Evolutionary conservation across 1,140 invertebrate genomes (phyloP), one percentile per base, ranked within the genome.

Genomic region (Papilio machaon): DNA sequence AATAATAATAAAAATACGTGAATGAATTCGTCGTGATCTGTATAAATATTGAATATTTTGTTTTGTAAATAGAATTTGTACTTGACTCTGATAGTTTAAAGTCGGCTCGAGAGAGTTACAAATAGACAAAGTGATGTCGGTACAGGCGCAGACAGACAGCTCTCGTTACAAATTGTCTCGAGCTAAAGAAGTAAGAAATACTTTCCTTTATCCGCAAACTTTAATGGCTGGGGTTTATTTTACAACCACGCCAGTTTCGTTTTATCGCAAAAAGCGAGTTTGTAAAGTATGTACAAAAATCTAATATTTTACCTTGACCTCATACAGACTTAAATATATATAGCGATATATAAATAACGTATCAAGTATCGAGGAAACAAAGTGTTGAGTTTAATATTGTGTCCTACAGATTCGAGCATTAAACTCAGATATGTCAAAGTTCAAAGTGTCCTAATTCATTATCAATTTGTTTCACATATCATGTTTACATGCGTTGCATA

Each of bases 51-150:
- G 80, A 81, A 81, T 84, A 83, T 82, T 88, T 83, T 82, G 60
- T 86, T 78, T 88, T 91, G 88, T 91, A 91, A 90, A 91, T 93
- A 91, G 85, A 87, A 85, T 92, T 91, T 91, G 89, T 91, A 91
- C 87, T 82, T 79, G 30, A 83, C 82, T 80, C 90, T 82, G 85
- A 83, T 87, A 79, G 77, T 82, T 86, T 86, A 87, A 89, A 85
- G 81, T 86, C 38, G 77, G 77, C 77, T 85, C 85, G 73, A 83
- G 79, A 80, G 75, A 38, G 80, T 82, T 38, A 78, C 81, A 80
- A 43, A 70, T 46, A 82, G 79, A 82, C 46, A 19, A 77, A 78
- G 35, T 17, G 38, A 78, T 19, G 17, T 78, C 52, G 75, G 35
- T 60, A 15, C 15, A 60, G 43, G 60, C 54, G 77, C 58, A 4